Conservation (phyloP, 2,797 vertebrate species). For the Streptopelia turtur region DNA sequence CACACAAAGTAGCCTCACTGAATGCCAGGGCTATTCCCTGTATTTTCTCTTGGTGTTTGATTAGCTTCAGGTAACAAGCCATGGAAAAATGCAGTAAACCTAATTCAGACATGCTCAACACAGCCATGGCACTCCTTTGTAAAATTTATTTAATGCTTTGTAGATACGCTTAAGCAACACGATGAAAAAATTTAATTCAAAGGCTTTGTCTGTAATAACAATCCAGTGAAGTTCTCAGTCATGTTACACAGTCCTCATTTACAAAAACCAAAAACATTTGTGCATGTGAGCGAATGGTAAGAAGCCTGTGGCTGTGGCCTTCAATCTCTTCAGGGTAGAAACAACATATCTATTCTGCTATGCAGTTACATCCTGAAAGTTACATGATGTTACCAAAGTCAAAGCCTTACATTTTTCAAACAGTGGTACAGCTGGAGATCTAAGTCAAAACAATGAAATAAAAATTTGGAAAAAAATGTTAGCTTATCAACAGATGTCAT, state of each 20-base stretch:
- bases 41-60: not conserved
- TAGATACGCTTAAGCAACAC: slow-evolving; percentile 48
- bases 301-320: not conserved
- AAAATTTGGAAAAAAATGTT: slow-evolving; percentile 34
- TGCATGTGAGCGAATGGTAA: not conserved
- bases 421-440: not conserved
- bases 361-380: not conserved
- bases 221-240: slow-evolving; percentile 30
- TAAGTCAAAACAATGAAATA: slow-evolving; percentile 36
- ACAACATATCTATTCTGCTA: not conserved
- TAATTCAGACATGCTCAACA: slow-evolving; percentile 41
- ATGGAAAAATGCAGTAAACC: not conserved
- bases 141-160: slow-evolving; percentile 64
- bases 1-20: not conserved
- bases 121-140: slow-evolving; percentile 42
- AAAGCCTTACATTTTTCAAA: slow-evolving; percentile 36
- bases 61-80: not conserved
- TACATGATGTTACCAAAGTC: not conserved
- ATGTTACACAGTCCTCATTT: slow-evolving; percentile 35
- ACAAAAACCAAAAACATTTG: not conserved
- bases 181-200: slow-evolving; percentile 37
- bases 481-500: not conserved
- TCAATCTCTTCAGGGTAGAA: not conserved
- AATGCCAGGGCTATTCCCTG: not conserved
- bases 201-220: slow-evolving; percentile 36